Percentiles rank a stretch among this genome's conserved stretches.
These are phyloP conservation scores for Mus caroli DNA, from an alignment of 2,797 vertebrate species.

Conservation along the genomic window DNA sequence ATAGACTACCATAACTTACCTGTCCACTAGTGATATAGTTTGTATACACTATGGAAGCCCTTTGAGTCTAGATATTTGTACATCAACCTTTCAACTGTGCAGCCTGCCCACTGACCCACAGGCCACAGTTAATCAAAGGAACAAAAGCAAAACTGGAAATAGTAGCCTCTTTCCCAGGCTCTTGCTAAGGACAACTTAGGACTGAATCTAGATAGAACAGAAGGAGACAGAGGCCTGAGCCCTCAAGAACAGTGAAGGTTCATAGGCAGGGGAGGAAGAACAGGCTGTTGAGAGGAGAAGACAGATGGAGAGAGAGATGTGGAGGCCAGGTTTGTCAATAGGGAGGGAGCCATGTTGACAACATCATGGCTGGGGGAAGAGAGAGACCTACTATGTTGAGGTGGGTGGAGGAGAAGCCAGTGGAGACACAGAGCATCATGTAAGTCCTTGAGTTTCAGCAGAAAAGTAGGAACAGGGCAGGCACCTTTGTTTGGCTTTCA, in stretches of 20 bases:
- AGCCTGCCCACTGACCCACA: constrained; percentile 2
- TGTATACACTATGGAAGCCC: background rate
- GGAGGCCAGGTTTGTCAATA: constrained; percentile 4
- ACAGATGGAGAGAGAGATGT: constrained; percentile 44
- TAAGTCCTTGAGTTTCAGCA: background rate
- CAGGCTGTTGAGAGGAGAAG: background rate
- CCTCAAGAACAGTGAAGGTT: constrained; percentile 11
- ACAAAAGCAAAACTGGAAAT: background rate
- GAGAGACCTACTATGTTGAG: background rate
- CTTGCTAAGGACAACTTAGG: background rate
- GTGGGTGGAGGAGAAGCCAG: background rate
- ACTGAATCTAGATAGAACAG: background rate
- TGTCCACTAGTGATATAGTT: constrained; percentile 20
- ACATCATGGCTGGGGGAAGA: constrained; percentile 2
- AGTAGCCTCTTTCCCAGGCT: constrained; percentile 43
- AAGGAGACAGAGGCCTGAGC: background rate
- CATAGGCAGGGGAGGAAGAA: constrained; percentile 14
- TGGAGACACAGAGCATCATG: background rate
- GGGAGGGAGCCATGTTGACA: background rate
- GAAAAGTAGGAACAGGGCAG: background rate
- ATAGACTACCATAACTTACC: background rate
- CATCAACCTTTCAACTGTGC: background rate
- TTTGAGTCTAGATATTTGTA: background rate
- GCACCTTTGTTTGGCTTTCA: background rate
- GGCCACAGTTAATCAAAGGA: background rate